Conservation (phyloP, 2,888 invertebrate species). For the Hylaea fasciaria region DNA sequence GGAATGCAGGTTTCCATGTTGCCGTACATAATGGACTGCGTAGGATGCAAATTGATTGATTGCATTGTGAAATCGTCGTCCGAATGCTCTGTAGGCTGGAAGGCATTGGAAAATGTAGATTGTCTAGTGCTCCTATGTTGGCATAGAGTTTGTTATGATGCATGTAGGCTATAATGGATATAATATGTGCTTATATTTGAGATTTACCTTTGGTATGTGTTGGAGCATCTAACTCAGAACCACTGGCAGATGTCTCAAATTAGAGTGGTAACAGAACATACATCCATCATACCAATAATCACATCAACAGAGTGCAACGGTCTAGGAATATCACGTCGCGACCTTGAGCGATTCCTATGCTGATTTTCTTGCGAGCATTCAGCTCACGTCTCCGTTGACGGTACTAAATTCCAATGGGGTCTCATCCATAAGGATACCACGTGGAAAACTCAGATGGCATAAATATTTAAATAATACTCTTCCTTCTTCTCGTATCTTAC, state of each 20-base stretch:
- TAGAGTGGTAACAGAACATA: background rate
- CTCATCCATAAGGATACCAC: slow-evolving; percentile 13
- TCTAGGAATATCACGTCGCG: slow-evolving; percentile 12
- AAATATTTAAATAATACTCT: slow-evolving; percentile 7
- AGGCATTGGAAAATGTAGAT: background rate
- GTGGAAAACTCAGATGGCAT: slow-evolving; percentile 17
- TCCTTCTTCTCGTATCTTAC: background rate
- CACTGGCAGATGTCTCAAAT: no score
- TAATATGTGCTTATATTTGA: no score
- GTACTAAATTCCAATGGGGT: slow-evolving; percentile 14
- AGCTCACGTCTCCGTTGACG: slow-evolving; percentile 12
- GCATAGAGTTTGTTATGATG: no score
- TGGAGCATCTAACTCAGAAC: no score
- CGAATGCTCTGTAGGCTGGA: slow-evolving; percentile 1
- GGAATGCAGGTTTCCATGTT: slow-evolving; percentile 2
- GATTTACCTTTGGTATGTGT: no score
- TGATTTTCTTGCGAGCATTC: slow-evolving; percentile 20
- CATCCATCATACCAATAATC: slow-evolving; percentile 4
- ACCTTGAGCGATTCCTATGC: slow-evolving; percentile 26
- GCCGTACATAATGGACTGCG: slow-evolving; percentile 9
- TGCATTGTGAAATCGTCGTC: slow-evolving; percentile 10
- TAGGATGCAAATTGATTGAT: slow-evolving; percentile 15
- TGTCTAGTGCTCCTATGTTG: background rate
- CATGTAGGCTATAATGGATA: no score
- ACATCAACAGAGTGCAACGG: slow-evolving; percentile 5